phyloP scores from a whole-genome alignment of 2,888 invertebrate species.

The Cheilosia variabilis region DNA sequence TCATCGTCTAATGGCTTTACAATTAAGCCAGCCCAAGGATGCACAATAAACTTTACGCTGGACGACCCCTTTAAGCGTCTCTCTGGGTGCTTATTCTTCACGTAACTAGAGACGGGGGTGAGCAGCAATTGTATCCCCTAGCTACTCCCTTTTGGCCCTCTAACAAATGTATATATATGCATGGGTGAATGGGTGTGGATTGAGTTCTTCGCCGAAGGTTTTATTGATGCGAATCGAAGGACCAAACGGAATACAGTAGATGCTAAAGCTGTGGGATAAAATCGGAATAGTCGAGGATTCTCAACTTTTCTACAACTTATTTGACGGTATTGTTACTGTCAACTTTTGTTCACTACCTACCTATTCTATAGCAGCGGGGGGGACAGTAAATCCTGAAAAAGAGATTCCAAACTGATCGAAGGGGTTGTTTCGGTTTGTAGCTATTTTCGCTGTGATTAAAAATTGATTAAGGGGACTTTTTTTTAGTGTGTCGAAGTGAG shows the following conservation, averaged over 20 bases:
- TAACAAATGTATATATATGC: conserved; percentile 15
- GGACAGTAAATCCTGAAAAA: background rate
- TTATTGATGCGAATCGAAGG: conserved; percentile 64
- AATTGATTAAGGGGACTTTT: conserved; percentile 64
- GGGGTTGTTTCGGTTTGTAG: conserved; percentile 43
- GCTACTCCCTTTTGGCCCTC: conserved; percentile 4
- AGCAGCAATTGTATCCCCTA: background rate
- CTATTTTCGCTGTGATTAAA: conserved; percentile 69
- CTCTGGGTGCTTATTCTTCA: conserved; percentile 26
- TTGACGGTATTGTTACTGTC: conserved; percentile 51
- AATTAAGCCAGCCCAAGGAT: conserved; percentile 70
- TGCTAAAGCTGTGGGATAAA: conserved; percentile 15
- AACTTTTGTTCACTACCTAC: conserved; percentile 14
- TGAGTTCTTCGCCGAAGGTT: conserved; percentile 37
- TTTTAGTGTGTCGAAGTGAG: conserved; percentile 50
- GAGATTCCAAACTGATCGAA: background rate
- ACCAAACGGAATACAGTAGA: conserved; percentile 45
- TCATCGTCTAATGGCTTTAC: conserved; percentile 64
- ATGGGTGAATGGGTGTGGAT: conserved; percentile 27
- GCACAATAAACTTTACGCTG: conserved; percentile 71
- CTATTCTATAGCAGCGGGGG: background rate
- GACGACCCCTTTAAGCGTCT: conserved; percentile 56
- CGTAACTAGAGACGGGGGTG: background rate
- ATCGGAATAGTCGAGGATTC: conserved; percentile 45
- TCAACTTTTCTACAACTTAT: conserved; percentile 49